These are phyloP conservation scores for Ganaspis brasiliensis DNA, from an alignment of 2,888 invertebrate species.

Conservation along the genomic window DNA sequence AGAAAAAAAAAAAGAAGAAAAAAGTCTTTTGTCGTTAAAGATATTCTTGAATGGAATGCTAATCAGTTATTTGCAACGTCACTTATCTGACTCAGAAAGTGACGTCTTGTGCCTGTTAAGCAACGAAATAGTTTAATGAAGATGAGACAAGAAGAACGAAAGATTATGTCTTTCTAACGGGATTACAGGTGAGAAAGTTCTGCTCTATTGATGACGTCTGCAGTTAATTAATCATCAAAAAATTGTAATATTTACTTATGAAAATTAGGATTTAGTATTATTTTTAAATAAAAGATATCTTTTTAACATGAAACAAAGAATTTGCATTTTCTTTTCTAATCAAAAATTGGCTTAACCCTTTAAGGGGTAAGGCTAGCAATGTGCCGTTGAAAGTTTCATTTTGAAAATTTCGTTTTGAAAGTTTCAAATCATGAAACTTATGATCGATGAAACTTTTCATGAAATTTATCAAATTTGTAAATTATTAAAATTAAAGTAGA, in stretches of 20 bases:
- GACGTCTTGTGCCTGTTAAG: neutral
- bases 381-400: too few species aligned
- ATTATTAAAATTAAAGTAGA: too few species aligned
- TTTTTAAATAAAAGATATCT: too few species aligned
- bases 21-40: conserved; percentile 32
- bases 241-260: neutral
- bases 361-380: too few species aligned
- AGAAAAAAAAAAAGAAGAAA: neutral
- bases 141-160: neutral
- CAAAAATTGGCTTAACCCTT: too few species aligned
- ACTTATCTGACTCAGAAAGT: conserved; percentile 11
- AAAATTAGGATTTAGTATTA: neutral
- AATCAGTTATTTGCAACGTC: conserved; percentile 24
- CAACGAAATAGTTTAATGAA: conserved; percentile 36
- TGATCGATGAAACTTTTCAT: too few species aligned
- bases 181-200: neutral
- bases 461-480: too few species aligned
- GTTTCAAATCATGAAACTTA: too few species aligned
- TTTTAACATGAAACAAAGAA: too few species aligned
- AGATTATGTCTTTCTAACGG: neutral
- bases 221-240: conserved; percentile 1
- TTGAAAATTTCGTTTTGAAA: too few species aligned
- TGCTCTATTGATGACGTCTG: too few species aligned
- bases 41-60: conserved; percentile 15
- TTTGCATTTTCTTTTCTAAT: too few species aligned